Evolutionary conservation across 2,888 invertebrate species (phyloP).

Genomic region (Piscicola geometra): DNA sequence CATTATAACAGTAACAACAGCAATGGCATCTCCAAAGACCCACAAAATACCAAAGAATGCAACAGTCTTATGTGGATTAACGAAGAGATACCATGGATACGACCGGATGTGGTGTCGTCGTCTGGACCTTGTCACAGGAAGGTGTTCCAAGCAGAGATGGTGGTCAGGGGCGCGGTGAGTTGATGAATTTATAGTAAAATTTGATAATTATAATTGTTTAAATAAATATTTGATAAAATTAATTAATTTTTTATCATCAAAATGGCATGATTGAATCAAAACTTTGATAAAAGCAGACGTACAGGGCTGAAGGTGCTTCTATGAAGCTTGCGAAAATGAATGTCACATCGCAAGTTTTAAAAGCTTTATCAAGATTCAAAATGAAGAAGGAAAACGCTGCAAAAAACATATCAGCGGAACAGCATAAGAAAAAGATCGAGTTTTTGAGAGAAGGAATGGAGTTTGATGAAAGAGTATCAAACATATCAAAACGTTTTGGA

Average conservation of each 20-base stretch:
- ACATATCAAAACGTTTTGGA: neutral
- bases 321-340: neutral
- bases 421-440: too few species aligned
- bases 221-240: too few species aligned
- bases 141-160: slow-evolving; percentile 9
- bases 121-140: slow-evolving; percentile 17
- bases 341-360: neutral
- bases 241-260: too few species aligned
- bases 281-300: neutral
- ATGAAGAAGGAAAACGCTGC: neutral
- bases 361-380: neutral
- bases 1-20: too few species aligned
- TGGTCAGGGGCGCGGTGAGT: slow-evolving; percentile 26
- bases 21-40: too few species aligned
- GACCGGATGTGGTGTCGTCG: neutral
- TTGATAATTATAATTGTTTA: too few species aligned
- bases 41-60: too few species aligned
- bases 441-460: neutral
- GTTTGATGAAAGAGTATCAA: neutral
- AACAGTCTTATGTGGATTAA: slow-evolving; percentile 28
- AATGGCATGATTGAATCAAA: neutral
- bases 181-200: too few species aligned
- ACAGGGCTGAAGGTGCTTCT: neutral
- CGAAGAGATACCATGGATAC: slow-evolving; percentile 25
- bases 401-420: too few species aligned